Base-by-base conservation (phyloP, 2,797 vertebrate species). In the Clarias pachynema region DNA sequence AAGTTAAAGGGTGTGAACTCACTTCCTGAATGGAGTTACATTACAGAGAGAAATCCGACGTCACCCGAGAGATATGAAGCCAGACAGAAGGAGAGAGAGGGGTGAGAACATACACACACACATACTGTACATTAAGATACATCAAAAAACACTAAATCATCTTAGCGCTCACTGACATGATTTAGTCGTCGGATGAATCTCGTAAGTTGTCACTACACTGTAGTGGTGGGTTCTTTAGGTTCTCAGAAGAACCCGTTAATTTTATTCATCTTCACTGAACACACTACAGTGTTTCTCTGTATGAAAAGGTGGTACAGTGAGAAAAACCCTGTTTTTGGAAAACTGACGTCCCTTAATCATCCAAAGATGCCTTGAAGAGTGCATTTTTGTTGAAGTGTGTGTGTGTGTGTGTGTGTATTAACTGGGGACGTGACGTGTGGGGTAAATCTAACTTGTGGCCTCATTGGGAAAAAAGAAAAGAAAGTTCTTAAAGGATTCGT, bases 21-120 rank as follows among this genome's bases (percentile, higher is more conserved):
- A 18, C 26, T 20, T 24, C 20, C 57, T 60, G 56, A 79, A 79
- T 24, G 3, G 53, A 5, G 15, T 57, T 57, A 78, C 31, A 24
- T 79, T 60, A 60, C 31, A 79, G 20, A 59, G 9, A 79, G 29
- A 62, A 62, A 12, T 78, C 57, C 63, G 59, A 79, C 77, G 40
- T 79, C 77, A 60, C 31, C 22, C 31, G 5, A 62, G 26, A 77
- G 53, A 77, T 57, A 22, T 77, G 29, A 57, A 57, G 72, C 40
- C 20, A 31, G 1, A 57, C 2, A 56, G 15, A 29, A 5, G 2
- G 49, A 56, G 14, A 56, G 14, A 9, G 14, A 56, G 16, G 15
- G 73, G 15, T 31, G n/a, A 60, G 22, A 70, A 70, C 18, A 22
- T 31, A 44, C 69, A 72, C 22, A 72, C 31, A 68, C 6, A 69